Evolutionary conservation across 2,797 vertebrate species (phyloP).

Genomic region (Lithobates pipiens): DNA sequence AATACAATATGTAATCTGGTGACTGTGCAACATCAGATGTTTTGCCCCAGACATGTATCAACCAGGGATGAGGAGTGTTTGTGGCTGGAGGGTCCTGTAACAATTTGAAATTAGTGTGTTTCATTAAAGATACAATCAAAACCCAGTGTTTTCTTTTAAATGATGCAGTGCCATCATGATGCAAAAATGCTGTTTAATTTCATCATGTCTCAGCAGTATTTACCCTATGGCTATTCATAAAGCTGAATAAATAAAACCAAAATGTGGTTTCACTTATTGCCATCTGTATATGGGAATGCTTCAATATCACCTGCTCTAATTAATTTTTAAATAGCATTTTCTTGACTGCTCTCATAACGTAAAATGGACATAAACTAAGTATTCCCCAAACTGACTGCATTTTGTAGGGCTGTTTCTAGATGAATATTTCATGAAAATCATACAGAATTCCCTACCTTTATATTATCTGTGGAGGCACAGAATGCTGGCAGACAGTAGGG

Average conservation of each 20-base stretch:
- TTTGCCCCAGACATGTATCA: constrained; percentile 10
- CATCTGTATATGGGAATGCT: not conserved
- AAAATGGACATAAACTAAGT: not conserved
- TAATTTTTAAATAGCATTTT: not conserved
- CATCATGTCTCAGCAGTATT: constrained; percentile 3
- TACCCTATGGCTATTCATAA: constrained; percentile 17
- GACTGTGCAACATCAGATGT: constrained; percentile 20
- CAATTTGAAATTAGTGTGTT: constrained; percentile 12
- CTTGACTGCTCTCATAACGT: not conserved
- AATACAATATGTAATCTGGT: constrained; percentile 51
- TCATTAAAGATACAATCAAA: constrained; percentile 15
- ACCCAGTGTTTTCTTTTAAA: not conserved
- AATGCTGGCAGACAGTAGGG: no score
- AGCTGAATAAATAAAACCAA: not conserved
- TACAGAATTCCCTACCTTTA: no score
- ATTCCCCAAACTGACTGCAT: no score
- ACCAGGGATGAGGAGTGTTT: not conserved
- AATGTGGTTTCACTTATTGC: not conserved
- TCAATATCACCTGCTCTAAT: not conserved
- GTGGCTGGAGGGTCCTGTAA: constrained; percentile 15
- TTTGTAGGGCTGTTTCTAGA: no score
- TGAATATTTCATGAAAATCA: no score
- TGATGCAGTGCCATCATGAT: not conserved
- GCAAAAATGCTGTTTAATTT: constrained; percentile 15
- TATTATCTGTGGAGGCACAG: no score